Conservation (phyloP, 2,888 invertebrate species). For the Mythimna ferrago region DNA sequence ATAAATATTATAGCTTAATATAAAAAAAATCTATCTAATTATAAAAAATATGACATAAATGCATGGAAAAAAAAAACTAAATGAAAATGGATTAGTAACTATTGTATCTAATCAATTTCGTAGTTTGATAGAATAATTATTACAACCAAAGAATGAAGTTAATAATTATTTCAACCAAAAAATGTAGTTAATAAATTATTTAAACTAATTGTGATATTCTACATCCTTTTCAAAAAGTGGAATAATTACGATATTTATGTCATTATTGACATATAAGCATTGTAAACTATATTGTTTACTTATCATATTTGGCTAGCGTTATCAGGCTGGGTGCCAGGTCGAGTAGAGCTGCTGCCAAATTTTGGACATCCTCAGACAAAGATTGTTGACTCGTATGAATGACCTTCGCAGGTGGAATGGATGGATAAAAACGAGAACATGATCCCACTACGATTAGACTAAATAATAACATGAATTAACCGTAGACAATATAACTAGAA, state of each 20-base stretch:
- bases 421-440: constrained; percentile 18
- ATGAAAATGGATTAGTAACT: constrained; percentile 1
- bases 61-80: too few species aligned
- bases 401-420: constrained; percentile 44
- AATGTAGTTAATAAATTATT: not conserved
- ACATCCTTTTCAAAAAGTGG: not conserved
- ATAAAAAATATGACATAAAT: not conserved
- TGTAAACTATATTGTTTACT: constrained; percentile 39
- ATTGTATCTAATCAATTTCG: not conserved
- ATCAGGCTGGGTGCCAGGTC: constrained; percentile 46
- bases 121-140: not conserved
- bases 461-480: too few species aligned
- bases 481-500: not conserved
- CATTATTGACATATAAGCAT: constrained; percentile 33
- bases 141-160: not conserved
- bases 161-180: not conserved
- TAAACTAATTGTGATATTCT: not conserved
- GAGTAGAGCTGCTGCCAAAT: constrained; percentile 53
- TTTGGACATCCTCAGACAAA: constrained; percentile 56
- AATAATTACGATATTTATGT: not conserved
- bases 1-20: too few species aligned
- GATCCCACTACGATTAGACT: not conserved
- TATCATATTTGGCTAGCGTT: constrained; percentile 52
- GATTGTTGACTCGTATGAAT: constrained; percentile 57
- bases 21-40: too few species aligned